Base-by-base conservation (phyloP, 2,888 invertebrate genomes). In the Laspeyria flexula region DNA sequence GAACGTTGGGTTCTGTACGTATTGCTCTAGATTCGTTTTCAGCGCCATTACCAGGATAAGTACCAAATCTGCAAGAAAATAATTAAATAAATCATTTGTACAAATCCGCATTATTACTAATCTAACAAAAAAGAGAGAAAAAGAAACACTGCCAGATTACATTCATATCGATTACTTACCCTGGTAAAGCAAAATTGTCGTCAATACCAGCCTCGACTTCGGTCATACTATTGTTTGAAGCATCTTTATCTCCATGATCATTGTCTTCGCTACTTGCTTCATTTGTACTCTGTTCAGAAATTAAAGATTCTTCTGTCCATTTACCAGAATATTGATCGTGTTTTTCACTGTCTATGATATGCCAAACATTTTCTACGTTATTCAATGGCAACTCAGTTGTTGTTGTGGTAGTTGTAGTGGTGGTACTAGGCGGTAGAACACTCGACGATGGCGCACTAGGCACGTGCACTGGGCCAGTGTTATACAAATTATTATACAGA, bases 1-100 rank as follows among this genome's bases (percentile, higher is more conserved):
- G 82, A 11, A 86, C 74, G 49, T 90, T 86, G 6, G 79, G 81
- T 64, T 92, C 90, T 1, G 88, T 90, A 7, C 87, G 81, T 54
- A 92, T 92, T 3, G 91, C 91, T 56, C 92, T 74, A 6, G 91
- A 92, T 75, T 92, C 92, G 51, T 92, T 92, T 73, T 92, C 92
- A 12, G 77, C 90, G 60, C 83, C 88, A 47, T 81, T 88, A 13
- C 84, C 90, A 45, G 87, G 75, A 67, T 85, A 85, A 15, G 87
- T 82, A 4, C 74, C 77, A 74, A 92, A 90, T 68, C 91, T 92
- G 82, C 71, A 82, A 70, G 31, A 74, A 71, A 60, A 34, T 43
- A 50, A 7, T 27, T 11, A 43, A 40, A 37, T 42, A 29, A 27
- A 43, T 18, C 47, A 54, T 46, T 23, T 27, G 7, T 18, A 43